Percentiles rank a stretch among this genome's conserved stretches.
phyloP scores from a whole-genome alignment of 2,113 vertebrate species.

The Mugil cephalus region DNA sequence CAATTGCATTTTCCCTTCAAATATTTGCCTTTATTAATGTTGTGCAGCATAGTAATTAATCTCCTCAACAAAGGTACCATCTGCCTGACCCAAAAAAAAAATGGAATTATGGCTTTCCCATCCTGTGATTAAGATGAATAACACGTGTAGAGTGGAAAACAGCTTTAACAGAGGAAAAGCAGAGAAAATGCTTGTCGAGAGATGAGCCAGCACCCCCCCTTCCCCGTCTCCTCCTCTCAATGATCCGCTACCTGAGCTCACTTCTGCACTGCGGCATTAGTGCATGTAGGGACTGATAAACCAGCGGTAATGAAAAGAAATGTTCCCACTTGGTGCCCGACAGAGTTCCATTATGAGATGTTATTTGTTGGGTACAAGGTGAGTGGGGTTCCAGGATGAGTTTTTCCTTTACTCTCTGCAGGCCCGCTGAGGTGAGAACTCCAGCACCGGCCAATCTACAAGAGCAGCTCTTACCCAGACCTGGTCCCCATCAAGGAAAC shows the following conservation, averaged over 20 bases:
- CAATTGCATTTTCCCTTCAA: slow-evolving; percentile 80
- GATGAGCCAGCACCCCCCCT: slow-evolving; percentile 37
- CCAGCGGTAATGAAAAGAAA: slow-evolving; percentile 72
- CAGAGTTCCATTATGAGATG: slow-evolving; percentile 66
- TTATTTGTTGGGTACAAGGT: slow-evolving; percentile 50
- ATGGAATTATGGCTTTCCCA: slow-evolving; percentile 75
- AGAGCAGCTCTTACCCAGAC: slow-evolving; percentile 31
- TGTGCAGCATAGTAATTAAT: slow-evolving; percentile 79
- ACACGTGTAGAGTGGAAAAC: slow-evolving; percentile 44
- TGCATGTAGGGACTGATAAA: slow-evolving; percentile 59
- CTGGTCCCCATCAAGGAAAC: slow-evolving; percentile 5
- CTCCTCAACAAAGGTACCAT: slow-evolving; percentile 83
- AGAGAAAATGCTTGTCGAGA: slow-evolving; percentile 44
- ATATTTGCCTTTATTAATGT: slow-evolving; percentile 86
- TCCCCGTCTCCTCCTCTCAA: slow-evolving; percentile 10
- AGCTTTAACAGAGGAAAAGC: slow-evolving; percentile 47
- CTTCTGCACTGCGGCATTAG: slow-evolving; percentile 46
- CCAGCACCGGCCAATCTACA: slow-evolving; percentile 11
- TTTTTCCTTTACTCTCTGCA: slow-evolving; percentile 48
- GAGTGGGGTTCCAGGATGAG: slow-evolving; percentile 40
- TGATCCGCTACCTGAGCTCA: slow-evolving; percentile 38
- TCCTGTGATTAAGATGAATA: slow-evolving; percentile 82
- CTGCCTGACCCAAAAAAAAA: slow-evolving; percentile 83
- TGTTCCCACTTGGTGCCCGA: slow-evolving; percentile 59
- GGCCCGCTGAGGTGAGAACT: slow-evolving; percentile 32